Percentiles rank a stretch among this genome's conserved stretches.
Evolutionary conservation across 2,113 vertebrate genomes (phyloP).

Genomic region (Mugil cephalus): DNA sequence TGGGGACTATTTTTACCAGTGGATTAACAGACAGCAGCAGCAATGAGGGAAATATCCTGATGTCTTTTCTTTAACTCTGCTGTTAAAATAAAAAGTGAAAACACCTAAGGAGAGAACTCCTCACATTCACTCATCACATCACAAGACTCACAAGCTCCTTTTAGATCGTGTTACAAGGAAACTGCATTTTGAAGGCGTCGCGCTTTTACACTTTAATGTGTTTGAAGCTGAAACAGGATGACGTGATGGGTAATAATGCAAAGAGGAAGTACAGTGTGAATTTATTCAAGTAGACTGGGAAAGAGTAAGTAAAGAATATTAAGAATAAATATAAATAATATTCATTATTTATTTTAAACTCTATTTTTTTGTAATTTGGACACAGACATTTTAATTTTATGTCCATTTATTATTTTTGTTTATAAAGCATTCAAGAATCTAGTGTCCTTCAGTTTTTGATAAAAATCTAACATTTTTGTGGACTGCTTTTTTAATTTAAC

Average conservation of each 20-base stretch:
- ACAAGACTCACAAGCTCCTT: constrained; percentile 13
- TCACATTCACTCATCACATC: constrained; percentile 14
- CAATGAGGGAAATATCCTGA: too few species aligned
- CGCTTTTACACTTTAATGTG: neutral
- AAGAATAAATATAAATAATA: neutral
- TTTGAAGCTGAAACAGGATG: constrained; percentile 10
- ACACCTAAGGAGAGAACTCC: too few species aligned
- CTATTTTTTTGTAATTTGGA: too few species aligned
- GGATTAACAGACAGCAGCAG: too few species aligned
- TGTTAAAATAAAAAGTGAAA: too few species aligned
- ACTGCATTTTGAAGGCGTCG: neutral
- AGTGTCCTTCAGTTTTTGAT: too few species aligned
- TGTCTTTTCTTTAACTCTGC: too few species aligned
- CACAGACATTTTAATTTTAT: neutral
- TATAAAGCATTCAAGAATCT: too few species aligned
- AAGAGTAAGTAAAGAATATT: constrained; percentile 9
- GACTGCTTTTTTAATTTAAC: too few species aligned
- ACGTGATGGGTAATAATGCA: constrained; percentile 6
- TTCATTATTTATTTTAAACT: neutral
- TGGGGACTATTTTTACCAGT: too few species aligned
- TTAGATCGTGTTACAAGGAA: neutral
- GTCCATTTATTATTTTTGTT: too few species aligned
- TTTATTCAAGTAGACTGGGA: neutral
- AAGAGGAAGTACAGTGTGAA: neutral
- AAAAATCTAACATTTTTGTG: too few species aligned